phyloP scores from a whole-genome alignment of 2,113 vertebrate genomes.

The Vanacampus margaritifer region DNA sequence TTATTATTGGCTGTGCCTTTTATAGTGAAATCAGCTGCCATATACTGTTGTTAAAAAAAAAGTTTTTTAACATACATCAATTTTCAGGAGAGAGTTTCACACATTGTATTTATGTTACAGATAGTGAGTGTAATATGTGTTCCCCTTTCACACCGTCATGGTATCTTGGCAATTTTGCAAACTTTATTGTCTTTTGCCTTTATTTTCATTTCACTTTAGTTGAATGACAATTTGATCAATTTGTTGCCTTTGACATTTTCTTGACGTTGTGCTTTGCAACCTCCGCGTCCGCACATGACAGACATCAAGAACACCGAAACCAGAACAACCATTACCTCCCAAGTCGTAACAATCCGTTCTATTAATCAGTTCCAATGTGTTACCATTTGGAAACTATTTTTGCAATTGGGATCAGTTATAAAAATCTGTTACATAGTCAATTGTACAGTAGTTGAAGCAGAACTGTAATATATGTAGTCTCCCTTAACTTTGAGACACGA shows the following conservation, averaged over 20 bases:
- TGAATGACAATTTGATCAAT: constrained; percentile 8
- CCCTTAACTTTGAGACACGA: neutral
- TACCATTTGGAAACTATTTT: neutral
- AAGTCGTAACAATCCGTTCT: too few relatives aligned
- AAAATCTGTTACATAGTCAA: neutral
- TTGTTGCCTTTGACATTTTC: constrained; percentile 19
- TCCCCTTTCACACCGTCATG: constrained; percentile 7
- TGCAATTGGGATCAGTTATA: neutral
- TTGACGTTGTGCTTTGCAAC: constrained; percentile 5
- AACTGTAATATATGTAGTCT: neutral
- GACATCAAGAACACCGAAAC: constrained; percentile 4
- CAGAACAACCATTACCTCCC: neutral
- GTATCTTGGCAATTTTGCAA: constrained; percentile 36
- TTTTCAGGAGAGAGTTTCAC: constrained; percentile 3
- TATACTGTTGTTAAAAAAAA: constrained; percentile 29
- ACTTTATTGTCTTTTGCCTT: neutral
- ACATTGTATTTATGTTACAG: constrained; percentile 32
- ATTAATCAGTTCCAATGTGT: neutral
- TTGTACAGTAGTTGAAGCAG: neutral
- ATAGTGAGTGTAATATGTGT: constrained; percentile 17
- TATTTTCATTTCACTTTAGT: constrained; percentile 24
- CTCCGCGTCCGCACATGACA: constrained; percentile 21
- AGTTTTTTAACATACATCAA: constrained; percentile 12
- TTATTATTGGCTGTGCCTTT: constrained; percentile 10
- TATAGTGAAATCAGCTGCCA: constrained; percentile 36